Evolutionary conservation across 2,888 invertebrate species (phyloP).

Genomic region (Latheticus oryzae): DNA sequence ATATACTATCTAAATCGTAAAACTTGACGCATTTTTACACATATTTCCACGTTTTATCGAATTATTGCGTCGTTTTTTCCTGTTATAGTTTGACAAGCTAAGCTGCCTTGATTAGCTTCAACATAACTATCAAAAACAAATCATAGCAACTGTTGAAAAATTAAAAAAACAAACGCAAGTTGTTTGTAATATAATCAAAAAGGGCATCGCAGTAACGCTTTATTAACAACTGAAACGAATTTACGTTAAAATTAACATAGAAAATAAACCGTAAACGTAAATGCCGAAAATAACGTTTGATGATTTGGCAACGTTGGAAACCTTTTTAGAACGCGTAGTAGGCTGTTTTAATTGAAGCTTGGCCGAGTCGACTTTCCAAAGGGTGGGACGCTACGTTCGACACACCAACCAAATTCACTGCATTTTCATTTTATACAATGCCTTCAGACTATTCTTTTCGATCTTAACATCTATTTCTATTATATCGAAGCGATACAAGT

Average conservation of each 20-base stretch:
- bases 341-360: slow-evolving; percentile 64
- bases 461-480: slow-evolving; percentile 42
- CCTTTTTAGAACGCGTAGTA: slow-evolving; percentile 63
- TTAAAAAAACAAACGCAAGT: not conserved
- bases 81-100: too few relatives aligned
- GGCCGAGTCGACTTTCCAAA: slow-evolving; percentile 62
- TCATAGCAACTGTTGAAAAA: too few relatives aligned
- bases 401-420: slow-evolving; percentile 43
- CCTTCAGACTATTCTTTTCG: slow-evolving; percentile 43
- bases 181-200: not conserved
- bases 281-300: slow-evolving; percentile 48
- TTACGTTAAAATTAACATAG: not conserved
- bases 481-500: slow-evolving; percentile 34
- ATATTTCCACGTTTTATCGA: not conserved
- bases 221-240: not conserved
- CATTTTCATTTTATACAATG: slow-evolving; percentile 32
- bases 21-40: slow-evolving; percentile 45
- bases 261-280: slow-evolving; percentile 44
- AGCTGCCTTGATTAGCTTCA: not conserved
- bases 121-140: not conserved
- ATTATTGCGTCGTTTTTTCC: too few relatives aligned
- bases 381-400: slow-evolving; percentile 50
- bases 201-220: not conserved
- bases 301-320: slow-evolving; percentile 49
- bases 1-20: slow-evolving; percentile 58